phyloP scores from a whole-genome alignment of 2,113 vertebrate genomes.

The Electrona antarctica region DNA sequence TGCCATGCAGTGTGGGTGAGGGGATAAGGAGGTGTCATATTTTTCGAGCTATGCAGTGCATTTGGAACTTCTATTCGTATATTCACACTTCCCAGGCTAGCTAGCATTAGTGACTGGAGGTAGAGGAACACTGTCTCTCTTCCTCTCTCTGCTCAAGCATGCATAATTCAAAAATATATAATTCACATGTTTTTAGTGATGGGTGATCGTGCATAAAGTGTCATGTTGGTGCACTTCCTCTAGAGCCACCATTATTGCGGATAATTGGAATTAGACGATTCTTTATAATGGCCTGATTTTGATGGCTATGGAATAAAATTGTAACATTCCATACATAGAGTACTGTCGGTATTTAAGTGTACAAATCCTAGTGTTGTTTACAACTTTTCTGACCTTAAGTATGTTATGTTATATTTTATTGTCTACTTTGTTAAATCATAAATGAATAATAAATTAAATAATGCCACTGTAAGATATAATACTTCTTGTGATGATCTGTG shows the following conservation, averaged over 20 bases:
- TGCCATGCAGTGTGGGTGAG: constrained; percentile 57
- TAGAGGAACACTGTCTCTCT: constrained; percentile 2
- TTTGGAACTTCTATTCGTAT: constrained; percentile 37
- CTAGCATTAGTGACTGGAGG: constrained; percentile 18
- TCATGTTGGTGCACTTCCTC: constrained; percentile 40
- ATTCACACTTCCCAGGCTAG: constrained; percentile 42
- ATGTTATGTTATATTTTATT: too few relatives aligned
- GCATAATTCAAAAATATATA: constrained; percentile 47
- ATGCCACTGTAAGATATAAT: too few relatives aligned
- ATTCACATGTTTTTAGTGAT: constrained; percentile 20
- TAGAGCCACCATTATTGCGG: constrained; percentile 38
- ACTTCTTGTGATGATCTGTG: too few relatives aligned
- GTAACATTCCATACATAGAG: too few relatives aligned
- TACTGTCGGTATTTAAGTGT: too few relatives aligned
- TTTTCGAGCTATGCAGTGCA: constrained; percentile 24
- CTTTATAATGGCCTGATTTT: too few relatives aligned
- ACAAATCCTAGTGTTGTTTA: too few relatives aligned
- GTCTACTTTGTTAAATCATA: too few relatives aligned
- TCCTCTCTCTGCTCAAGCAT: constrained; percentile 22
- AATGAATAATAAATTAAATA: too few relatives aligned
- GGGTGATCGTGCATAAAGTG: neutral
- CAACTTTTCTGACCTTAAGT: too few relatives aligned
- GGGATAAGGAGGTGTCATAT: constrained; percentile 21
- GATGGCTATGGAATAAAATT: too few relatives aligned
- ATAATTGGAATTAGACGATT: neutral